Conservation (phyloP, 2,888 invertebrate species). For the Volucella inflata region DNA sequence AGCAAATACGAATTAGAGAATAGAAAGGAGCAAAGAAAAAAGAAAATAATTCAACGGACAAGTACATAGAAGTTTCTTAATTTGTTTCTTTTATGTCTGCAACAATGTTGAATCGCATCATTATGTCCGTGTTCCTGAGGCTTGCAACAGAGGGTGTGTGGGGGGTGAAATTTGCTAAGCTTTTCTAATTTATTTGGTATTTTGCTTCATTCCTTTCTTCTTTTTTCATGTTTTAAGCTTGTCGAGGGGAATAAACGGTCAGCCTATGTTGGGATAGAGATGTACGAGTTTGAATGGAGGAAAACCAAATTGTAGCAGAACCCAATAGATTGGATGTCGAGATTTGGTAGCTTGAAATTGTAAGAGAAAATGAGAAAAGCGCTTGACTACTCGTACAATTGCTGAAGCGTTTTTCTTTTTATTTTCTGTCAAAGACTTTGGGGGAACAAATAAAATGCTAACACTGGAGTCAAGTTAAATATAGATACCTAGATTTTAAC, state of each 20-base stretch:
- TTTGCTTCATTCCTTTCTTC: background rate
- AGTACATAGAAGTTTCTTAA: slow-evolving; percentile 66
- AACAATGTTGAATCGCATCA: slow-evolving; percentile 60
- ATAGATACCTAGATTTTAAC: background rate
- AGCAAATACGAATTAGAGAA: background rate
- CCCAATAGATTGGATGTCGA: no score
- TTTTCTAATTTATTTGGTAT: slow-evolving; percentile 57
- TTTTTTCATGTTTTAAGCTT: no score
- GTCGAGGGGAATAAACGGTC: no score
- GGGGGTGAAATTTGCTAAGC: slow-evolving; percentile 28
- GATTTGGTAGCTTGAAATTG: no score
- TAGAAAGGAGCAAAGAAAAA: background rate
- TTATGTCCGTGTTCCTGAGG: slow-evolving; percentile 3
- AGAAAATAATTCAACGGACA: slow-evolving; percentile 44
- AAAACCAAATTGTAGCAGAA: no score
- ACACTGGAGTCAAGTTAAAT: background rate
- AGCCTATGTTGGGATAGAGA: no score
- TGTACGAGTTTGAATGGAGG: no score
- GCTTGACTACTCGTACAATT: background rate
- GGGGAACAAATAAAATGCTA: background rate
- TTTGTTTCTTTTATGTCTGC: slow-evolving; percentile 69
- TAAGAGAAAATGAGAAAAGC: background rate
- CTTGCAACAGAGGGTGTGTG: background rate
- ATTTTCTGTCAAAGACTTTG: background rate
- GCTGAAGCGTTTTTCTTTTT: background rate